Evolutionary conservation across 2,113 vertebrate genomes (phyloP).

Genomic region (Dolichotis patagonum): DNA sequence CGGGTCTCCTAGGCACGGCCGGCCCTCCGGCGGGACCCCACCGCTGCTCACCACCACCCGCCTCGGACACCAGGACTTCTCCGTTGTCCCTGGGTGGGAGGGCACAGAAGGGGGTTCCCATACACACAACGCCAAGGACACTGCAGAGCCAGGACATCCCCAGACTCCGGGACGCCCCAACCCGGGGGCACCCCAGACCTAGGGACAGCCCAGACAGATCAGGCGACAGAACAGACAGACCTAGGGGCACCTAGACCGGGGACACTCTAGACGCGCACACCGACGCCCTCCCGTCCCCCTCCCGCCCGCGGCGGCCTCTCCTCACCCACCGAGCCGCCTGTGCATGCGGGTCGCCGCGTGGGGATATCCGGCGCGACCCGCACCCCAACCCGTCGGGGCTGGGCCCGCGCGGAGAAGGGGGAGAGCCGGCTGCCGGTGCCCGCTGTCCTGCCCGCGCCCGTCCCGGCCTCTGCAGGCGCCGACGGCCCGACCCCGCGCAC

Average conservation of each 20-base stretch:
- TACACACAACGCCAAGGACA: neutral
- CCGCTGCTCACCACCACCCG: neutral
- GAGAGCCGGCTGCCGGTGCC: neutral
- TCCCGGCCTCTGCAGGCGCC: too few species aligned
- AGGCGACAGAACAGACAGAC: too few species aligned
- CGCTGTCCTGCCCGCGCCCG: neutral
- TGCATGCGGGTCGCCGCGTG: neutral
- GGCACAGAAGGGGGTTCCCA: neutral
- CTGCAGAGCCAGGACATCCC: neutral
- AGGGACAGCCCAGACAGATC: neutral
- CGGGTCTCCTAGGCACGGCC: neutral
- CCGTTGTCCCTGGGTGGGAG: neutral
- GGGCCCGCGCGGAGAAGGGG: neutral
- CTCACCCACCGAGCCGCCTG: neutral
- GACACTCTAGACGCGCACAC: neutral
- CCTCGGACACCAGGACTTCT: neutral
- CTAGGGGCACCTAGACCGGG: neutral
- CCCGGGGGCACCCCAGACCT: neutral
- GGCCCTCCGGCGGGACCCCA: neutral
- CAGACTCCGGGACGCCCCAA: neutral
- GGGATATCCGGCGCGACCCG: neutral
- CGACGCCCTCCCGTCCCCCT: neutral
- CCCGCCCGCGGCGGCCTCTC: neutral
- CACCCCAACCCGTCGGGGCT: neutral
- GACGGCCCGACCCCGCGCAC: neutral